Base-by-base conservation (phyloP, 2,113 vertebrate species). In the Peromyscus polionotus region DNA sequence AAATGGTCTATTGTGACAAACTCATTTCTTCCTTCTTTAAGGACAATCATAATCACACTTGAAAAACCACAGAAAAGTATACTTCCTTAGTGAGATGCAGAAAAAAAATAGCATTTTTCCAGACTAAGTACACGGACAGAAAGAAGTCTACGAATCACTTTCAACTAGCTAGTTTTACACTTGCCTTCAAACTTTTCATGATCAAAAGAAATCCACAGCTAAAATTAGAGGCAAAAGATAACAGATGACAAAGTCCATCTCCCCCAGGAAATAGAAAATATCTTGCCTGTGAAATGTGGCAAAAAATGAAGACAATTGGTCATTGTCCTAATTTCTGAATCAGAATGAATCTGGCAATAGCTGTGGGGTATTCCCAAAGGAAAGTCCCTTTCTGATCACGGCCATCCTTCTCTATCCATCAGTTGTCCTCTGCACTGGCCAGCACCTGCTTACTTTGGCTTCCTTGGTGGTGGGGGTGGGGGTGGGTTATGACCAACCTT, bases 321-420 rank as follows among this genome's bases (percentile, higher is more conserved):
- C 92, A 95, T 88, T 98, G 92, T 97, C 26, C 26, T 26, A 54
- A 7, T n/a, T 72, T 89, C n/a, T 96, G 88, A 95, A 89, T n/a
- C 73, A 48, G 22, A 87, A 86, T 86, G 81, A 95, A 95, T 20
- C 54, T 97, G 98, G 97, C 96, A 96, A 68, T 13, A 65, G 68
- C 57, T 12, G 79, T 4, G 20, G 97, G 97, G 91, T 84, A 97
- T 98, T 98, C 95, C 97, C 96, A 87, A 59, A 96, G 98, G 98
- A 98, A 98, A 98, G 96, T 95, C 96, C 98, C 98, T 73, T 26
- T 13, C 73, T 91, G 85, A 48, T 36, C 45, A 22, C 45, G 31
- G 39, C 14, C 33, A n/a, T 54, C 16, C 61, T 73, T 59, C 79
- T 65, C 39, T 68, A 73, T 24, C 51, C 70, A 19, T 36, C 36